Conservation (phyloP, 2,113 vertebrate species). For the Gopherus flavomarginatus region DNA sequence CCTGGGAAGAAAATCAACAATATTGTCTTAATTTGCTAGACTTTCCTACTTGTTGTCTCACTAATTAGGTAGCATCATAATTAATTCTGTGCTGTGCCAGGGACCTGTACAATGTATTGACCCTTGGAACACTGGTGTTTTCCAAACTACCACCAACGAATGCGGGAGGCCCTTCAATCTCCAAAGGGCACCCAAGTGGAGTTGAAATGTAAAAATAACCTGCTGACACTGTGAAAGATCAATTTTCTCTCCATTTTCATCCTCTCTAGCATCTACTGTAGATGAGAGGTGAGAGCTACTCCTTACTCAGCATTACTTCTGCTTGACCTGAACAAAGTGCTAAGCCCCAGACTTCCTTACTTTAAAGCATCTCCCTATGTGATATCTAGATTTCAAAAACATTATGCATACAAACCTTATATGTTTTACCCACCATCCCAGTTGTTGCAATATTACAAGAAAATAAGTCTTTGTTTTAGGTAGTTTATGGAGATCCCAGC, state of each 20-base stretch:
- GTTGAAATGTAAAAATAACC: background rate
- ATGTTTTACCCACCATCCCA: background rate
- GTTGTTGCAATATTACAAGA: background rate
- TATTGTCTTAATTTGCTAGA: background rate
- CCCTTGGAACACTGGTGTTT: background rate
- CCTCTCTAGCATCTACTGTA: background rate
- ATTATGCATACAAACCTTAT: background rate
- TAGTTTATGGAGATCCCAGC: too few species aligned
- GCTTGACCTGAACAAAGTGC: background rate
- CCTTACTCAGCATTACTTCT: background rate
- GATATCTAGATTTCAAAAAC: too few species aligned
- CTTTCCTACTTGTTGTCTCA: background rate
- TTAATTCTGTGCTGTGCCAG: too few species aligned
- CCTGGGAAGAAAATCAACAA: background rate
- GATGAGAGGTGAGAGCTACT: background rate
- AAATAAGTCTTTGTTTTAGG: too few species aligned
- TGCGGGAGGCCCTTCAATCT: too few species aligned
- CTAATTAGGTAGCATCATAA: background rate
- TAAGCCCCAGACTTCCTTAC: background rate
- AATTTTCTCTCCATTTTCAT: background rate
- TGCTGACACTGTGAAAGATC: background rate
- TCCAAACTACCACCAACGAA: background rate
- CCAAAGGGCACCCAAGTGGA: too few species aligned
- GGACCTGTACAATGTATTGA: fast-evolving
- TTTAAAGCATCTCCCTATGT: background rate